Evolutionary conservation across 1,140 invertebrate species (phyloP), one percentile per base, ranked within the genome.

Genomic region (Hylaeus volcanicus): DNA sequence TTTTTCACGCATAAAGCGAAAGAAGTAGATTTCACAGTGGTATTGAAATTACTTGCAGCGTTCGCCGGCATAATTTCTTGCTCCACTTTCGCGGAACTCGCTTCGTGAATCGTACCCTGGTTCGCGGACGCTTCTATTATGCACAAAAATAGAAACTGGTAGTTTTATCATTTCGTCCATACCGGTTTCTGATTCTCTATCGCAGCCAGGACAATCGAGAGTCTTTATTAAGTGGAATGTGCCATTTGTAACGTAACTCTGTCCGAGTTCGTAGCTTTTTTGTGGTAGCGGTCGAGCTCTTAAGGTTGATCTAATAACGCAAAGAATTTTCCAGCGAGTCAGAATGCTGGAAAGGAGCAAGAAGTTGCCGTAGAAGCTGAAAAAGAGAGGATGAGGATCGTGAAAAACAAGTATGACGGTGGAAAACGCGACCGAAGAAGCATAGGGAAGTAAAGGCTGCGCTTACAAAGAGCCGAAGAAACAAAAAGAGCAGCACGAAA

Each of bases 71-170:
- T 14, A 41, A 37, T 11, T n/a, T 4, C 43, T 43, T 15, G 14
- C 2, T 48, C 53, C 26, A 58, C 41, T 68, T 76, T 48, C 41
- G n/a, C 41, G n/a, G 12, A 76, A 68, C 51, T 58, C 26, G 74
- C 26, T 15, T 48, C 41, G 5, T 14, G 43, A 53, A 53, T 64
- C 5, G 41, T 11, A 15, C 56, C 8, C 11, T n/a, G 1, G 58
- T 43, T 26, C 43, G 26, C 14, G 8, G 26, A 45, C 14, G 14
- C 48, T 48, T 48, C 72, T 63, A n/a, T 74, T 63, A 37, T 14
- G 26, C 58, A 12, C 8, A 15, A 11, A 37, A 5, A n/a, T 58
- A n/a, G 45, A 6, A 48, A 5, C 45, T 48, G 5, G 45, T 48
- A 71, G 55, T 71, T n/a, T 41, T 6, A 3, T 56, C 15, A 9